A percentile compares a stretch with the other conserved stretches of the same genome.
Evolutionary conservation across 2,888 invertebrate genomes (phyloP).

Genomic region (Drymonia ruficornis): DNA sequence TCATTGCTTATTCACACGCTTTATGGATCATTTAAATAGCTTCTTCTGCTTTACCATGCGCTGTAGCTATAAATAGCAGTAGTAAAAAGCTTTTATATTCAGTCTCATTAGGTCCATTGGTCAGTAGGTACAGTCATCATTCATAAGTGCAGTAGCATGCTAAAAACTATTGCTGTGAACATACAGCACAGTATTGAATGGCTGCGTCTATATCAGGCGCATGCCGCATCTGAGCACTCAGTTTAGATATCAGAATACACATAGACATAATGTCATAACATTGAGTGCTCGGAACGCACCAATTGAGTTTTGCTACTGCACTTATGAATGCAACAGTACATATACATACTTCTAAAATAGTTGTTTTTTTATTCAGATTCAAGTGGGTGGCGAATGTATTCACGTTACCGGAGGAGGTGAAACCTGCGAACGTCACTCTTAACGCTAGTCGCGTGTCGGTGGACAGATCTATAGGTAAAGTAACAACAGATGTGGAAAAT

Average conservation of each 20-base stretch:
- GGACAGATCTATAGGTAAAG: slow-evolving; percentile 42
- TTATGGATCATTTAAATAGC: background rate
- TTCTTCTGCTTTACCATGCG: too few relatives aligned
- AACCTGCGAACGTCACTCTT: slow-evolving; percentile 30
- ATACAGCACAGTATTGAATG: too few relatives aligned
- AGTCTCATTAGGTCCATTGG: slow-evolving; percentile 54
- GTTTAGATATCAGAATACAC: too few relatives aligned
- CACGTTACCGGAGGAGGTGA: slow-evolving; percentile 52
- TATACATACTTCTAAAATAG: slow-evolving; percentile 9
- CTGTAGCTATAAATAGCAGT: slow-evolving; percentile 2
- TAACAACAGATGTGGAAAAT: slow-evolving; percentile 33
- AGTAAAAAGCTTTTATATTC: slow-evolving; percentile 34
- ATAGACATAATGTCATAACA: too few relatives aligned
- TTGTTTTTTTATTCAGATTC: slow-evolving; percentile 59
- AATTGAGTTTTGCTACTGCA: too few relatives aligned
- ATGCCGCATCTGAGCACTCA: too few relatives aligned
- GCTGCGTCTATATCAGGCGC: too few relatives aligned
- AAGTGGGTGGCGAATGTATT: slow-evolving; percentile 72
- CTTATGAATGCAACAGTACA: too few relatives aligned
- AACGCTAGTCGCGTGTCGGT: slow-evolving; percentile 40
- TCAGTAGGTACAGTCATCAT: too few relatives aligned
- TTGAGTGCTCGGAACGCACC: too few relatives aligned
- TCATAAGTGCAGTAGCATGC: too few relatives aligned
- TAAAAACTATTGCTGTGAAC: too few relatives aligned
- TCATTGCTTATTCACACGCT: slow-evolving; percentile 17